A percentile compares a stretch with the other conserved stretches of the same genome.
phyloP scores from a whole-genome alignment of 2,113 vertebrate genomes.

The Chauna torquata region DNA sequence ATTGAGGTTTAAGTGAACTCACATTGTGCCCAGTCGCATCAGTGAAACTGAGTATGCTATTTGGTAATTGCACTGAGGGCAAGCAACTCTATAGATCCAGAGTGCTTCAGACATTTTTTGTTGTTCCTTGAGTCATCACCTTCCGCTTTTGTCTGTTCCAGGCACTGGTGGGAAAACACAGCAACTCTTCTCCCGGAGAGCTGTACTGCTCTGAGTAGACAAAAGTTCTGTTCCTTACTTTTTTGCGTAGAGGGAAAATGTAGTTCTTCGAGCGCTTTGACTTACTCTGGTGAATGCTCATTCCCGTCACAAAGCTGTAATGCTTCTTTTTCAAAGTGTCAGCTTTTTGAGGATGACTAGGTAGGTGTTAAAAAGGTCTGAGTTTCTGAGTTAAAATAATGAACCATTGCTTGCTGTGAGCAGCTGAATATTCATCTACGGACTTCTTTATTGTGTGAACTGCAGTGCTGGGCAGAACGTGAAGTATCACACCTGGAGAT shows the following conservation, averaged over 20 bases:
- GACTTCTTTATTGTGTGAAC: neutral
- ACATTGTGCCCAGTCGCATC: neutral
- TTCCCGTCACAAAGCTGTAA: neutral
- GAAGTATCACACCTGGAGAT: neutral
- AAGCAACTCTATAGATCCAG: neutral
- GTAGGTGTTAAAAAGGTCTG: neutral
- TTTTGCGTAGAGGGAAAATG: neutral
- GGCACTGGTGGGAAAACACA: slow-evolving; percentile 5
- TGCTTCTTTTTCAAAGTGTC: neutral
- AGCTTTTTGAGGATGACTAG: neutral
- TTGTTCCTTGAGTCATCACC: neutral
- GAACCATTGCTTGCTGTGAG: neutral
- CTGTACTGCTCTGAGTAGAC: neutral
- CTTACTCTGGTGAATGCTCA: neutral
- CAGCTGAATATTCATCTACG: neutral
- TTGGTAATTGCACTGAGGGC: neutral
- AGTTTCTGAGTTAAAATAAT: neutral
- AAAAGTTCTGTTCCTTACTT: neutral
- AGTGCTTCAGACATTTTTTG: slow-evolving; percentile 1
- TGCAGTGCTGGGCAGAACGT: neutral
- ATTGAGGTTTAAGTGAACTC: neutral
- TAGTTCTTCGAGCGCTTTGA: neutral
- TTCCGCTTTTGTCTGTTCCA: slow-evolving; percentile 32
- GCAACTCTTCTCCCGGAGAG: neutral
- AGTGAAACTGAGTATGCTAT: neutral